Conservation (phyloP, 2,888 invertebrate species). For the Xestia rhomboidea region DNA sequence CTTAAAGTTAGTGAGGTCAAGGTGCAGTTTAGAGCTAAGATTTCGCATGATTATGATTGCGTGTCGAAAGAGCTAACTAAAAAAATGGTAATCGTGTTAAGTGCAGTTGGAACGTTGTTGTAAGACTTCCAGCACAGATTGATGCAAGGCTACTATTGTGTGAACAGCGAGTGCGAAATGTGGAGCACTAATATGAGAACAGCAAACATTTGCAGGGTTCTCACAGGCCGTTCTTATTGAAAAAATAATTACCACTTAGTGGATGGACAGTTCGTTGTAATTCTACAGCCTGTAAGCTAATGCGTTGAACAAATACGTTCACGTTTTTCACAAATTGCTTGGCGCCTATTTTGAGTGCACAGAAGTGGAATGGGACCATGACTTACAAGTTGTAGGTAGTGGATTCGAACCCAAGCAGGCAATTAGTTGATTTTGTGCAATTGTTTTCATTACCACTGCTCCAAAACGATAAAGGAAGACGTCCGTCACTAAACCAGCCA, state of each 20-base stretch:
- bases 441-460: not conserved
- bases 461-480: not conserved
- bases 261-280: conserved; percentile 54
- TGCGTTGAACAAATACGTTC: conserved; percentile 46
- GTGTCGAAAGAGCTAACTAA: conserved; percentile 69
- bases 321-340: conserved; percentile 49
- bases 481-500: not conserved
- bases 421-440: not conserved
- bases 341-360: conserved; percentile 39
- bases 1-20: not conserved
- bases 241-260: conserved; percentile 61
- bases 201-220: conserved; percentile 72
- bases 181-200: conserved; percentile 77
- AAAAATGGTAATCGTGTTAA: conserved; percentile 72
- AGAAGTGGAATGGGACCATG: not conserved
- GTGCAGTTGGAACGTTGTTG: conserved; percentile 69
- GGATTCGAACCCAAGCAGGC: not conserved
- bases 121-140: conserved; percentile 72
- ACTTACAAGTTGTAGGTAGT: not conserved
- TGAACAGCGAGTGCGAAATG: conserved; percentile 73
- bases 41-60: conserved; percentile 56
- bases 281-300: conserved; percentile 46
- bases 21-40: conserved; percentile 36
- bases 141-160: conserved; percentile 81
- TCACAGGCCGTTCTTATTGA: conserved; percentile 55